Evolutionary conservation across 2,797 vertebrate species (phyloP).

Genomic region (Peromyscus eremicus): DNA sequence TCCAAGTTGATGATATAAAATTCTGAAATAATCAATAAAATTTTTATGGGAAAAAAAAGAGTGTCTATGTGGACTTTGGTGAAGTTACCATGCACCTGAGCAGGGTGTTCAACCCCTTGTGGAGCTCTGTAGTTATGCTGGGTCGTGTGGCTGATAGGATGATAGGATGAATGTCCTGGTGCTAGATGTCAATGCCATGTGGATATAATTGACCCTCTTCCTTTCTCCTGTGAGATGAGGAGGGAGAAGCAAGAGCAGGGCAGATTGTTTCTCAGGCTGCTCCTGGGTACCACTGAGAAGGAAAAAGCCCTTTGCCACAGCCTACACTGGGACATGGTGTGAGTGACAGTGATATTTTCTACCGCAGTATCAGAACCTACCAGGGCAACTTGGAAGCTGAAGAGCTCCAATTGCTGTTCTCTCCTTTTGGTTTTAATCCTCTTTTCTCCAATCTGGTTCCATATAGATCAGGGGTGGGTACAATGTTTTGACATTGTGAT

Average conservation of each 20-base stretch:
- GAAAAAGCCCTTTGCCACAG: neutral
- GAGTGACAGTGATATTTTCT: neutral
- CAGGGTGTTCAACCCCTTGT: too few relatives aligned
- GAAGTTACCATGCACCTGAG: neutral
- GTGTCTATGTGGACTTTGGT: neutral
- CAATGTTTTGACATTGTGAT: neutral
- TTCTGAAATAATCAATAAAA: neutral
- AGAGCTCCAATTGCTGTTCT: neutral
- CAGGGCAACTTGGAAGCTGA: neutral
- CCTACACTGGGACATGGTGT: accelerated
- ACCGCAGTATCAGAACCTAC: neutral
- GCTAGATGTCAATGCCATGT: neutral
- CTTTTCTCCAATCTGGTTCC: neutral
- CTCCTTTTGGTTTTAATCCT: neutral
- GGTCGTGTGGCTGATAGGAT: neutral
- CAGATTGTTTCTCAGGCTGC: neutral
- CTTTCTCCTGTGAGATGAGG: neutral
- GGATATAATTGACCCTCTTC: neutral
- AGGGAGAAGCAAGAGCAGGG: neutral
- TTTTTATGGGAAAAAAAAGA: neutral
- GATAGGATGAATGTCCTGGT: neutral
- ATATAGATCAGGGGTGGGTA: neutral
- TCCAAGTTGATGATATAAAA: neutral
- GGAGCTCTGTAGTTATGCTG: too few relatives aligned
- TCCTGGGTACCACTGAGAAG: neutral